These are phyloP conservation scores for Cirrhinus mrigala DNA, from an alignment of 2,797 vertebrate genomes.

Conservation along the genomic window DNA sequence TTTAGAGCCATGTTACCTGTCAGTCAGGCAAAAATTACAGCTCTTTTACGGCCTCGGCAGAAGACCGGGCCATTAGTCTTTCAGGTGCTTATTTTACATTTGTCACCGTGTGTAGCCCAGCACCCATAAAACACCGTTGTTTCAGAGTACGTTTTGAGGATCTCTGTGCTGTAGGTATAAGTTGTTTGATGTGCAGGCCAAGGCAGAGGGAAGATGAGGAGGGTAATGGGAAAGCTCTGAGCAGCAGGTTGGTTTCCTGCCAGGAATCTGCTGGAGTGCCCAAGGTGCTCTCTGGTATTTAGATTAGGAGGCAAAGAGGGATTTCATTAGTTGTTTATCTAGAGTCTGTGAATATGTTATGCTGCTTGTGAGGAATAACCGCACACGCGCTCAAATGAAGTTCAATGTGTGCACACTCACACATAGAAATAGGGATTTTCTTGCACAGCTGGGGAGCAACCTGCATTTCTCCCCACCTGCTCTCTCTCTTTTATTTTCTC, in stretches of 20 bases:
- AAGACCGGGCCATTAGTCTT: conserved; percentile 55
- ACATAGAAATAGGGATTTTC: conserved; percentile 64
- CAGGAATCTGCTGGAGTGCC: conserved; percentile 75
- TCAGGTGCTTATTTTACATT: conserved; percentile 61
- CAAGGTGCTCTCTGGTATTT: conserved; percentile 77
- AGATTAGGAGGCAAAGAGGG: conserved; percentile 78
- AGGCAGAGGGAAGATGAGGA: conserved; percentile 23
- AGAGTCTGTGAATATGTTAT: conserved; percentile 69
- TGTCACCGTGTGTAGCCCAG: conserved; percentile 44
- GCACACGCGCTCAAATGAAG: conserved; percentile 13
- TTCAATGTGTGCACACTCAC: not conserved
- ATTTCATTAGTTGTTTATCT: conserved; percentile 83
- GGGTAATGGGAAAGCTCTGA: conserved; percentile 42
- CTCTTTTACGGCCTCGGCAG: conserved; percentile 52
- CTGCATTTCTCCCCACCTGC: conserved; percentile 40
- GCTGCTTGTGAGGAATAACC: conserved; percentile 56
- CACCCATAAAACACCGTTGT: conserved; percentile 40
- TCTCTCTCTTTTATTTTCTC: conserved; percentile 47
- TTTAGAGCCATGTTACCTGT: conserved; percentile 57
- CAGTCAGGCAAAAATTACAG: conserved; percentile 63
- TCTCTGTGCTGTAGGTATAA: conserved; percentile 17
- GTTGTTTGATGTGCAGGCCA: conserved; percentile 34
- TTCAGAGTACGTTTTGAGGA: conserved; percentile 17
- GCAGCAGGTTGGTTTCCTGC: conserved; percentile 65
- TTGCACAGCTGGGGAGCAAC: conserved; percentile 64